Conservation (phyloP, 1,140 invertebrate genomes). For the Metopolophium dirhodum region DNA sequence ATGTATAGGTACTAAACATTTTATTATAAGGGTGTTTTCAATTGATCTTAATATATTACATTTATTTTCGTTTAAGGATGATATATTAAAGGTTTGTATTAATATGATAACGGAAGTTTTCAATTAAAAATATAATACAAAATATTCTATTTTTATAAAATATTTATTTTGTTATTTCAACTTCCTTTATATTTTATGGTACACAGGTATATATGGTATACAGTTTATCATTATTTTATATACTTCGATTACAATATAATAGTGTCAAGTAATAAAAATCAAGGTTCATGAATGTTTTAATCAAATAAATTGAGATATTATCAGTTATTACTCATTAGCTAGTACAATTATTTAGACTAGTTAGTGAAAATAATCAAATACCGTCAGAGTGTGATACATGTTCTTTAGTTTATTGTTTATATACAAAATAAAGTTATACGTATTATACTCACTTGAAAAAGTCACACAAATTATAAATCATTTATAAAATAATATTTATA, state of each 20-base stretch:
- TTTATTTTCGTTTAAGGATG: slow-evolving; percentile 34
- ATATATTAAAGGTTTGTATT: neutral
- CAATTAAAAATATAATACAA: neutral
- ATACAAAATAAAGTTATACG: neutral
- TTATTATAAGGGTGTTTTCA: slow-evolving; percentile 20
- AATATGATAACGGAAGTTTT: slow-evolving; percentile 10
- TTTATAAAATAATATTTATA: neutral
- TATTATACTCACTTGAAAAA: neutral
- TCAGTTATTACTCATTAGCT: neutral
- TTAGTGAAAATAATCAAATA: neutral
- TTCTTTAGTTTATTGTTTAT: neutral
- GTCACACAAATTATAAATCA: neutral
- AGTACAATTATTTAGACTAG: neutral
- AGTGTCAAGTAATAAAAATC: neutral
- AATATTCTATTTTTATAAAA: neutral
- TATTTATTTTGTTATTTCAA: neutral
- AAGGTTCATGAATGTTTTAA: neutral
- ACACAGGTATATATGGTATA: too few relatives aligned
- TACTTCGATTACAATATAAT: neutral
- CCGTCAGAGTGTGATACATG: neutral
- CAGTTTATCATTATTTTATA: neutral
- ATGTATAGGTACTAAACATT: neutral
- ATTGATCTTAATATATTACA: slow-evolving; percentile 39
- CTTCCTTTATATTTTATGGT: neutral
- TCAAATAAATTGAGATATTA: too few relatives aligned